Evolutionary conservation across 2,797 vertebrate genomes (phyloP).

Genomic region (Cyclopterus lumpus): DNA sequence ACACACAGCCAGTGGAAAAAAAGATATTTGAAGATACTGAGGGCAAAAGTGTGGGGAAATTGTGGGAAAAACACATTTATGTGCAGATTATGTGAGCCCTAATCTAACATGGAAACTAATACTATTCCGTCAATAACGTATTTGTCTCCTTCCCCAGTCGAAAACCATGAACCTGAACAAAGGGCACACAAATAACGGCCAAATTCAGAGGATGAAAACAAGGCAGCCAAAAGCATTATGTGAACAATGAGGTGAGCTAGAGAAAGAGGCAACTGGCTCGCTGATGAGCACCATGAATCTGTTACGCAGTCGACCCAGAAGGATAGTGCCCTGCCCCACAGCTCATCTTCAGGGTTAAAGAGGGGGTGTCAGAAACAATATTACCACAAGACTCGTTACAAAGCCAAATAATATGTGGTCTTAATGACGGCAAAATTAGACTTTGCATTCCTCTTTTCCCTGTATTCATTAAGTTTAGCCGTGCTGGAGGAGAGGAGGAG

Average conservation of each 20-base stretch:
- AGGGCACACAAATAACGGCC: conserved; percentile 2
- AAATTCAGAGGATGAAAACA: conserved; percentile 20
- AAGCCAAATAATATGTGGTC: conserved; percentile 32
- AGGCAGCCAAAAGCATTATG: neutral
- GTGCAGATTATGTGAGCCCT: conserved; percentile 9
- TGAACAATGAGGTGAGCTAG: conserved; percentile 18
- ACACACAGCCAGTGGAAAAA: conserved; percentile 3
- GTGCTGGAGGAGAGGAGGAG: conserved; percentile 25
- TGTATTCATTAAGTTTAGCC: conserved; percentile 32
- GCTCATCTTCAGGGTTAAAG: conserved; percentile 26
- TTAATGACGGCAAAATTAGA: conserved; percentile 20
- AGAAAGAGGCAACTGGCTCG: conserved; percentile 42
- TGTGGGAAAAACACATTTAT: neutral
- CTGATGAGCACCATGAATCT: conserved; percentile 54
- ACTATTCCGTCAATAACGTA: conserved; percentile 11
- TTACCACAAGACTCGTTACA: neutral
- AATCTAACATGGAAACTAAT: conserved; percentile 39
- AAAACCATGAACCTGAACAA: conserved; percentile 26
- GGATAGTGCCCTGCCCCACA: conserved; percentile 37
- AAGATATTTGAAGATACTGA: conserved; percentile 6
- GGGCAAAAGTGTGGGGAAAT: conserved; percentile 17
- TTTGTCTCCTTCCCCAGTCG: neutral
- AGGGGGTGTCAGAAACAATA: neutral
- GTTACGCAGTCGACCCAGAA: conserved; percentile 41
- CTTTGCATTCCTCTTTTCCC: conserved; percentile 8